These are phyloP conservation scores for Leucophenga montana DNA, from an alignment of 2,888 invertebrate species.

Conservation along the genomic window DNA sequence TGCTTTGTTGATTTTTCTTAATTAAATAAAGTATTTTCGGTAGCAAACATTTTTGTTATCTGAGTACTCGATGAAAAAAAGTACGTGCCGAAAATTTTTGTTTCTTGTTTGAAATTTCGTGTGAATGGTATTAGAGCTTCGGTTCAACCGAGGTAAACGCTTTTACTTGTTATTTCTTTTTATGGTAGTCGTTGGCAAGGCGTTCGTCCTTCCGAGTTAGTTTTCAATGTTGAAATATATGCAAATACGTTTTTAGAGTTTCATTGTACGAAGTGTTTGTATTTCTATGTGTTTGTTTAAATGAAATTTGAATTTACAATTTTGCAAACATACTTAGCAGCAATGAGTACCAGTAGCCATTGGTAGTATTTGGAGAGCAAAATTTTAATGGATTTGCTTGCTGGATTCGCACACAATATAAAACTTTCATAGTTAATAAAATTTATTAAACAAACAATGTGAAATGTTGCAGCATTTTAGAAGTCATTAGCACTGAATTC, in stretches of 20 bases:
- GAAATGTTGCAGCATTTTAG: neutral
- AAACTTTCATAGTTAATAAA: conserved; percentile 13
- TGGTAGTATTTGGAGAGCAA: neutral
- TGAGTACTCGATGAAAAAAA: too few relatives aligned
- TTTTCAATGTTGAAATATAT: conserved; percentile 4
- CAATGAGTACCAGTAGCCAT: neutral
- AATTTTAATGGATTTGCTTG: conserved; percentile 12
- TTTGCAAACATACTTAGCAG: neutral
- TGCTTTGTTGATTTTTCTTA: neutral
- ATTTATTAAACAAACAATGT: conserved; percentile 8
- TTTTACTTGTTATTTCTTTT: too few relatives aligned
- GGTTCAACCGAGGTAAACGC: too few relatives aligned
- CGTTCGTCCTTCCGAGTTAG: neutral
- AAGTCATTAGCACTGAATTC: conserved; percentile 12
- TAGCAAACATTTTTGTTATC: too few relatives aligned
- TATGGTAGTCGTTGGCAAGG: neutral
- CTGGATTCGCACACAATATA: neutral
- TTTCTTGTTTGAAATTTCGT: too few relatives aligned
- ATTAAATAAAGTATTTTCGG: too few relatives aligned
- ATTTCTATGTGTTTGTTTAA: neutral
- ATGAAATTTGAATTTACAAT: conserved; percentile 11
- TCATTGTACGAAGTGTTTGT: neutral
- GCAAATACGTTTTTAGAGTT: conserved; percentile 7
- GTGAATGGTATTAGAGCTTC: too few relatives aligned
- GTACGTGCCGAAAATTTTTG: too few relatives aligned